A percentile compares a stretch with the other conserved stretches of the same genome.
These are phyloP conservation scores for Chaenodraco wilsoni DNA, from an alignment of 2,797 vertebrate genomes.

Conservation along the genomic window DNA sequence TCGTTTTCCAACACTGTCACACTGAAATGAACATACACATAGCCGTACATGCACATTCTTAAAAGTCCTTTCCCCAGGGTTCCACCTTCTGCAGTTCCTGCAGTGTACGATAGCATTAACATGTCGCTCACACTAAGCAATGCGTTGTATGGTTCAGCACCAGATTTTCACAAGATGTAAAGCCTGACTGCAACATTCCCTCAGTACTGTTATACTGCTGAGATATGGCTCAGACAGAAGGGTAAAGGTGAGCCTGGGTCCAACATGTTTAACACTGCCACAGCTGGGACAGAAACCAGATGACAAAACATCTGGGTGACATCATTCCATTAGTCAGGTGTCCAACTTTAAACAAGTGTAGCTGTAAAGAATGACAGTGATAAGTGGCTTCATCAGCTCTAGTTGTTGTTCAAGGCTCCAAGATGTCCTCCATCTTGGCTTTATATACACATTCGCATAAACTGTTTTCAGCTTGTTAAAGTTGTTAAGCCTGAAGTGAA, in stretches of 20 bases:
- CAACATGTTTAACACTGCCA: constrained; percentile 33
- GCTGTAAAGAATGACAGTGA: neutral
- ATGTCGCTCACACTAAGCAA: constrained; percentile 9
- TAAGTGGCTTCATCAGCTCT: neutral
- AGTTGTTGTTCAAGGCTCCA: neutral
- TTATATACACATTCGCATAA: neutral
- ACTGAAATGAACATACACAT: neutral
- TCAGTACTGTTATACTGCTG: neutral
- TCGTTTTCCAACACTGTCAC: neutral
- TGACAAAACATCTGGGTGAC: neutral
- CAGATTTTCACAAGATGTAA: constrained; percentile 24
- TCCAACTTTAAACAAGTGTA: neutral
- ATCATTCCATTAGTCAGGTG: neutral
- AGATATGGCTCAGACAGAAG: neutral
- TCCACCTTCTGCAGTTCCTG: constrained; percentile 20
- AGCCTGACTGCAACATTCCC: neutral
- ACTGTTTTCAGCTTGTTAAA: neutral
- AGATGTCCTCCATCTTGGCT: neutral
- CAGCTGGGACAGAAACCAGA: neutral
- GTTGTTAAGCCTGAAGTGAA: neutral
- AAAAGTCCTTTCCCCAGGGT: constrained; percentile 1
- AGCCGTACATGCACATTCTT: constrained; percentile 13
- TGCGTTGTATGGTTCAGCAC: constrained; percentile 6
- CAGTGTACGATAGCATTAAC: constrained; percentile 22
- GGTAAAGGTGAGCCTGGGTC: constrained; percentile 9